These are phyloP conservation scores for Prunella strophiata DNA, from an alignment of 2,797 vertebrate species.

Conservation along the genomic window DNA sequence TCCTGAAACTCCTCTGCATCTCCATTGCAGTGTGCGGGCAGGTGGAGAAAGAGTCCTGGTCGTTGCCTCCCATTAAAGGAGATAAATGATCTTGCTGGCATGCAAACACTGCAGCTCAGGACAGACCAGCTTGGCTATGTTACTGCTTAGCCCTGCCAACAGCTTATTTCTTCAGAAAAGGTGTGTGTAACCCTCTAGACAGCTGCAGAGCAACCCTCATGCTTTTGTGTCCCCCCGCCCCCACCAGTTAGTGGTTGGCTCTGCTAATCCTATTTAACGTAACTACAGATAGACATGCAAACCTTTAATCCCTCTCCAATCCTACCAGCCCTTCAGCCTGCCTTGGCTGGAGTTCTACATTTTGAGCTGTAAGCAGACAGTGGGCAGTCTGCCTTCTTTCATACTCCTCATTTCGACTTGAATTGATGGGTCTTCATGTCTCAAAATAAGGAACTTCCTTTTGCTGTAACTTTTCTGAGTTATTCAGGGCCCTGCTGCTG, in stretches of 20 bases:
- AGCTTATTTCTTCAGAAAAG: background rate
- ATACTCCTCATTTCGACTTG: background rate
- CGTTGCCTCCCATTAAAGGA: constrained; percentile 10
- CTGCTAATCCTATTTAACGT: constrained; percentile 19
- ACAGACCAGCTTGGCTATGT: background rate
- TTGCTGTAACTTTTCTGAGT: background rate
- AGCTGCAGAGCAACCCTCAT: background rate
- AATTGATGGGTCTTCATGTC: background rate
- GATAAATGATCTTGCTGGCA: background rate
- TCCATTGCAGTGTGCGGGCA: background rate
- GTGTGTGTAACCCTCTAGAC: background rate
- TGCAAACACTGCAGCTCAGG: background rate
- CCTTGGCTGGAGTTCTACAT: background rate
- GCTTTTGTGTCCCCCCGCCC: background rate
- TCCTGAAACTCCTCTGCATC: background rate
- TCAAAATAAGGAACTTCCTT: background rate
- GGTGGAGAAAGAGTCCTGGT: background rate
- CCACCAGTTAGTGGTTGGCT: background rate
- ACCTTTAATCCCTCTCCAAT: constrained; percentile 18
- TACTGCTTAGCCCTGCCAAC: background rate
- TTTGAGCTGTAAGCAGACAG: background rate
- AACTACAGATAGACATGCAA: background rate
- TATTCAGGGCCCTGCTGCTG: background rate
- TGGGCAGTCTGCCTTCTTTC: background rate
- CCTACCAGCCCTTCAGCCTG: background rate